Conservation (phyloP, 2,888 invertebrate genomes). For the Griposia aprilina region DNA sequence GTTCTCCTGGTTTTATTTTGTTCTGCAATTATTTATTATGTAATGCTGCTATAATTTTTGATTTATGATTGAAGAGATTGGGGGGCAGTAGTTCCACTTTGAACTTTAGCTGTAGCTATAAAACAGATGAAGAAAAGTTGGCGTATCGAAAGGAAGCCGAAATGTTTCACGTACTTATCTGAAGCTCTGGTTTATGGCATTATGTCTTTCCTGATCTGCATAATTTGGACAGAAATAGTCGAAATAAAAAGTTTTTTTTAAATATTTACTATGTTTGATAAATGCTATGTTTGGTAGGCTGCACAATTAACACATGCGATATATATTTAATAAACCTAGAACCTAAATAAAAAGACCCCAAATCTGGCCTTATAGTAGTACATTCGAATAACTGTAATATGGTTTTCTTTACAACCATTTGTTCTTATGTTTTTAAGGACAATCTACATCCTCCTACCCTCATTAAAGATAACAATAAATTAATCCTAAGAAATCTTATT, state of each 20-base stretch:
- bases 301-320: too few species aligned
- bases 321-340: not conserved
- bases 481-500: not conserved
- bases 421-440: not conserved
- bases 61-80: conserved; percentile 8
- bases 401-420: not conserved
- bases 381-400: not conserved
- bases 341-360: not conserved
- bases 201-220: not conserved
- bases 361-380: not conserved
- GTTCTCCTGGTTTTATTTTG: conserved; percentile 34
- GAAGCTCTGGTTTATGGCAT: not conserved
- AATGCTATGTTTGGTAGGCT: not conserved
- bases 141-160: not conserved
- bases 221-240: too few species aligned
- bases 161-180: too few species aligned
- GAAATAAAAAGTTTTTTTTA: too few species aligned
- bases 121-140: not conserved
- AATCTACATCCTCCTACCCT: not conserved
- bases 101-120: not conserved
- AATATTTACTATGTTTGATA: not conserved
- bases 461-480: not conserved
- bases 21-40: conserved; percentile 4
- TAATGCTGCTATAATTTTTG: conserved; percentile 4
- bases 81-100: not conserved